Base-by-base conservation (phyloP, 2,888 invertebrate genomes). In the Iselma pallidipennis region DNA sequence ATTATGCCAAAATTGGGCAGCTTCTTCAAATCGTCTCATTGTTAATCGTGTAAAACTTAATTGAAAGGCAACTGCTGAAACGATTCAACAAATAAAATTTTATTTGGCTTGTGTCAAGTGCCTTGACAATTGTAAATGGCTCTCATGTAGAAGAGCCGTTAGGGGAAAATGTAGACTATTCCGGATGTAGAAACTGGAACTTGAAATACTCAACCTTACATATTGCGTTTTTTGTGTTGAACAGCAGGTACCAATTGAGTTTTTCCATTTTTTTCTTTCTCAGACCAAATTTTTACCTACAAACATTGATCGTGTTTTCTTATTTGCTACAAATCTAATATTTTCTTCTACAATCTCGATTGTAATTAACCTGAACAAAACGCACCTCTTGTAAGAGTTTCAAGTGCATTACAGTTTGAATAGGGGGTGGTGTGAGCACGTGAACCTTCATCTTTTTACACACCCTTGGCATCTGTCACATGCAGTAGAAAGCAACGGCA, bases 401-500 rank as follows among this genome's bases (percentile, higher is more conserved):
- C n/a, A n/a, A n/a, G n/a, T n/a, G n/a, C n/a, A n/a, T n/a, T n/a
- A n/a, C n/a, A n/a, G n/a, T n/a, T n/a, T n/a, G n/a, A n/a, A n/a
- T n/a, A n/a, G n/a, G n/a, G n/a, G n/a, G 42, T 37, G 42, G 42
- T 16, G 42, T 16, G 42, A 14, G n/a, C 26, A 29, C 19, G 14
- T 19, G 9, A 26, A 7, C 21, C 14, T 12, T 14, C 25, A 28
- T 12, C 14, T 49, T n/a, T 49, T 19, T 2, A 14, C 14, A 28
- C 14, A 28, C 29, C n/a, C 29, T 51, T 28, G 2, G 14, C 42
- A 19, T 42, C 14, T 61, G 53, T 48, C 53, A 53, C 26, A 19
- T 49, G 25, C 52, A 16, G 21, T 48, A 26, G 54, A 49, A 42
- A 49, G 52, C 54, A 42, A 42, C 12, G 54, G 21, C 33, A 42